These are phyloP conservation scores for Toxostoma redivivum DNA, from an alignment of 2,113 vertebrate genomes.

Conservation along the genomic window DNA sequence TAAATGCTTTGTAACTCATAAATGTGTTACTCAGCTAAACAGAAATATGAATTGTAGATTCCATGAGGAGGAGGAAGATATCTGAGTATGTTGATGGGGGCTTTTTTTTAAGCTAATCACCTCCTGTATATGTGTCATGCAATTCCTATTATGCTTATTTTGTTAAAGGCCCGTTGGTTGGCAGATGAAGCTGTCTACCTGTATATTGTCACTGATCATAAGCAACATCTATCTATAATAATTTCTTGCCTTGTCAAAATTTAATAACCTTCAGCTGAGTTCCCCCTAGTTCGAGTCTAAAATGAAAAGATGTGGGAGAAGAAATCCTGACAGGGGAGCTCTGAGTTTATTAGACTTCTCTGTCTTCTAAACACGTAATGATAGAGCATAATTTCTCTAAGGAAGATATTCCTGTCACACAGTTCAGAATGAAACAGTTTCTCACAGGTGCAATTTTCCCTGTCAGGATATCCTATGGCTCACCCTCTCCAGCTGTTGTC, in stretches of 20 bases:
- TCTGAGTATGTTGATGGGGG: background rate
- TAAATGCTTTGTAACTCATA: conserved; percentile 45
- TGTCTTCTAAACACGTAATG: background rate
- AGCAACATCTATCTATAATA: background rate
- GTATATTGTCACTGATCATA: background rate
- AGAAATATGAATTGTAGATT: background rate
- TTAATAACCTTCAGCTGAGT: background rate
- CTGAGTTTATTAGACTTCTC: background rate
- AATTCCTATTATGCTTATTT: background rate
- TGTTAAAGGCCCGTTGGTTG: background rate
- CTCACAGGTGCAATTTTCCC: background rate
- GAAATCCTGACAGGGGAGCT: background rate
- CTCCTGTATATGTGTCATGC: background rate
- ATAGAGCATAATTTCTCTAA: background rate
- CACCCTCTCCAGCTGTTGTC: background rate
- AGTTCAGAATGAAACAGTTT: background rate
- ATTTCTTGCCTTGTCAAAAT: background rate
- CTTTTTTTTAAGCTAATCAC: background rate
- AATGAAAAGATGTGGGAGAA: background rate
- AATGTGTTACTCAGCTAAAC: conserved; percentile 21
- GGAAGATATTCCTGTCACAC: background rate
- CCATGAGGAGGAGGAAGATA: background rate
- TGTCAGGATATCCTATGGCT: background rate
- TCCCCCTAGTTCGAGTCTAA: background rate
- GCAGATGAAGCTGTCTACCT: background rate